Evolutionary conservation across 2,797 vertebrate species (phyloP).

Genomic region (Poecilia gillii): DNA sequence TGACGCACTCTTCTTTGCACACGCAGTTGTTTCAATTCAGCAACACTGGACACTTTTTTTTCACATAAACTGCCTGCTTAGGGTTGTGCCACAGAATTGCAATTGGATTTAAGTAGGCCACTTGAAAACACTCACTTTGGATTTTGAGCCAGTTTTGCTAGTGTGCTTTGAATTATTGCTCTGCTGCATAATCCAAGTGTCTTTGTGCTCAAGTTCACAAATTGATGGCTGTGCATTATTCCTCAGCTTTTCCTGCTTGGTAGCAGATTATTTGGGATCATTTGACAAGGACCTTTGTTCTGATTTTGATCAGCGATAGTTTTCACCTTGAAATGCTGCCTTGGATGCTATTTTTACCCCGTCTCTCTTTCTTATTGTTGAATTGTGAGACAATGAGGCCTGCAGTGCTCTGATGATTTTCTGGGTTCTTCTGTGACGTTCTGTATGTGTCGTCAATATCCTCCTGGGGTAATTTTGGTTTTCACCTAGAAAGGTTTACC

Average conservation of each 20-base stretch:
- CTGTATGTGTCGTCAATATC: not conserved
- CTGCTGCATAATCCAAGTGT: not conserved
- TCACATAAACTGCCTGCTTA: not conserved
- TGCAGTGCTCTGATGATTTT: not conserved
- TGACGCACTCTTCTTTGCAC: not conserved
- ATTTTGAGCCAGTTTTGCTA: not conserved
- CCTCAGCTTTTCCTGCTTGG: not conserved
- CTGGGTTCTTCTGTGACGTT: not conserved
- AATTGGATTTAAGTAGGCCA: not conserved
- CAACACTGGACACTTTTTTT: not conserved
- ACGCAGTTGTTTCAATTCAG: not conserved
- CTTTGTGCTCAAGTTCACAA: not conserved
- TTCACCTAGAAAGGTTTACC: not conserved
- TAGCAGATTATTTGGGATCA: not conserved
- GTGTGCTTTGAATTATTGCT: not conserved
- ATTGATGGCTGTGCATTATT: not conserved
- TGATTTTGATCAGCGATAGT: not conserved
- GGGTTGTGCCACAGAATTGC: not conserved
- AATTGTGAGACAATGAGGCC: not conserved
- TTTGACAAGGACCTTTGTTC: not conserved
- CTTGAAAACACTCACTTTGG: not conserved
- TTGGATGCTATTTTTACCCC: not conserved
- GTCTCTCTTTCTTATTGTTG: not conserved
- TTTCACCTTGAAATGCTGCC: not conserved
- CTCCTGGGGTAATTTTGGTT: not conserved